Evolutionary conservation across 2,888 invertebrate genomes (phyloP).

Genomic region (Ectemnius continuus): DNA sequence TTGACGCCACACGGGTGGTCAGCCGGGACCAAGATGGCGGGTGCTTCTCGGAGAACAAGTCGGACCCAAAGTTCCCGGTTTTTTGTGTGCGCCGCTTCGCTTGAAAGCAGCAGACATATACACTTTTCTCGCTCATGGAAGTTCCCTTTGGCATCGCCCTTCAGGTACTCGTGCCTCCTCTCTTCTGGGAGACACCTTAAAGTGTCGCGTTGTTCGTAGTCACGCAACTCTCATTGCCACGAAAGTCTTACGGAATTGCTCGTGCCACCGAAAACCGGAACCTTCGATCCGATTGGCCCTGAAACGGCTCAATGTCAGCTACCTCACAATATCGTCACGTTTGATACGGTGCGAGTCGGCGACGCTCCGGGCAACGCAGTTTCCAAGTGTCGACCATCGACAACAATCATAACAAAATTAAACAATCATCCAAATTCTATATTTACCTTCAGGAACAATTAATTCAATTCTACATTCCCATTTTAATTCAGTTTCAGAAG

Average conservation of each 20-base stretch:
- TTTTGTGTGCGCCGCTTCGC: constrained; percentile 39
- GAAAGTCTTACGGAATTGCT: not conserved
- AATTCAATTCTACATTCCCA: too few relatives aligned
- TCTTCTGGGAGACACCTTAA: not conserved
- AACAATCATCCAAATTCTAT: too few relatives aligned
- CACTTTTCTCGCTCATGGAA: not conserved
- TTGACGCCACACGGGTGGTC: constrained; percentile 73
- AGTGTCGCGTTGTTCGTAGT: too few relatives aligned
- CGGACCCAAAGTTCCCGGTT: constrained; percentile 71
- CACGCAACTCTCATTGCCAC: not conserved
- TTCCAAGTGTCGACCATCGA: too few relatives aligned
- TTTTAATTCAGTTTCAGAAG: too few relatives aligned
- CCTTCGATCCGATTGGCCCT: constrained; percentile 75
- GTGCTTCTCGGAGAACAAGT: constrained; percentile 67
- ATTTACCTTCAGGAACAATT: too few relatives aligned
- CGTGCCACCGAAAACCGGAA: constrained; percentile 60
- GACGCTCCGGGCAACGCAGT: constrained; percentile 41
- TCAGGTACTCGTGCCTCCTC: not conserved
- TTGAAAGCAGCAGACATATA: not conserved
- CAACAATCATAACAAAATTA: too few relatives aligned
- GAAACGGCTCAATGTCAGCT: constrained; percentile 77
- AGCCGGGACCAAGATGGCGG: constrained; percentile 77
- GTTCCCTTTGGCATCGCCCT: not conserved
- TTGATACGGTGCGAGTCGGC: constrained; percentile 54
- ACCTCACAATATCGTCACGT: constrained; percentile 73